Evolutionary conservation across 2,113 vertebrate species (phyloP), one percentile per base, ranked within the genome.

Genomic region (Vulpes lagopus): DNA sequence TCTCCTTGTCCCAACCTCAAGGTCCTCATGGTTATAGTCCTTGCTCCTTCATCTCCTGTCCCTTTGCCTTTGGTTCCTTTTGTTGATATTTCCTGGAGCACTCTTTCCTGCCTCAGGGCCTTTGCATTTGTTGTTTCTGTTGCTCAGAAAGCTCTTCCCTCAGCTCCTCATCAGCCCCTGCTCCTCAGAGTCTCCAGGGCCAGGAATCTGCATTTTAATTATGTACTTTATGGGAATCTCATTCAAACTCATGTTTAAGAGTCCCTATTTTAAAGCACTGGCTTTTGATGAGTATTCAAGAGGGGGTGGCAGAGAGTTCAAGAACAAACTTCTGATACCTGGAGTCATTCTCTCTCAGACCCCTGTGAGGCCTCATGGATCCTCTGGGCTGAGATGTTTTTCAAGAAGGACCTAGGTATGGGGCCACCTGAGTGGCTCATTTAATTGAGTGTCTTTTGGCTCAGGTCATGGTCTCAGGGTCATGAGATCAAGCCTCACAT

Each of bases 141-240:
- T 69, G 67, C 35, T 64, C 60, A 69, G 80, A 86, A 8, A 93
- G 9, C 65, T 91, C 65, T 92, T 89, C 10, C 7, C 59, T 79
- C 64, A 74, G 65, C 38, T 88, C n/a, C 16, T 84, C 51, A 60
- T 89, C 32, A 57, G 74, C 57, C 11, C 49, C 11, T 67, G 8
- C 25, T 55, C 6, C 53, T 59, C 51, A n/a, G 55, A 35, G 51
- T 62, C 53, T 83, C 78, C 27, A 38, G 53, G 5, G n/a, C n/a
- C 27, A 73, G 55, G 55, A 73, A 65, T 23, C 55, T 80, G 38
- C 30, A 76, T 83, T 84, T 96, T 79, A 94, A 91, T 60, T 49
- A 59, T 32, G 14, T 22, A 38, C 57, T 62, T 59, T 53, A 62
- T 0, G 1, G 35, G n/a, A 60, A 60, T 85, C 23, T 78, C 17